Evolutionary conservation across 2,888 invertebrate genomes (phyloP).

Genomic region (Chironomus tentans): DNA sequence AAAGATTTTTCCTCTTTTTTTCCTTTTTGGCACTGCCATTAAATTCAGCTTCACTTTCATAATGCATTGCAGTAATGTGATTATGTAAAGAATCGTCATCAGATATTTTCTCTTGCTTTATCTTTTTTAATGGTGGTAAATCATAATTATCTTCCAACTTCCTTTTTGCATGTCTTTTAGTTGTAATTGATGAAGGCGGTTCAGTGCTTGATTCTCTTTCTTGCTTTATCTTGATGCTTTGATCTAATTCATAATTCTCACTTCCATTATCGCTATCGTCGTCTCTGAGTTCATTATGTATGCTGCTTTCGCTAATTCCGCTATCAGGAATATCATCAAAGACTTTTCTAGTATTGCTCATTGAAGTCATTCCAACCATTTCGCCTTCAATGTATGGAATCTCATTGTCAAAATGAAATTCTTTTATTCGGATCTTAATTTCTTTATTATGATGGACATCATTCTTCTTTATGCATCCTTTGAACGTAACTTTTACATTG

Average conservation of each 20-base stretch:
- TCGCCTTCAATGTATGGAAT: constrained; percentile 42
- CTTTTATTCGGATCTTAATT: constrained; percentile 38
- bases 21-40: too few relatives aligned
- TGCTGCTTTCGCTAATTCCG: constrained; percentile 14
- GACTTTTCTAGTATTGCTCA: background rate
- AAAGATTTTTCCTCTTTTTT: too few relatives aligned
- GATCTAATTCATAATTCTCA: background rate
- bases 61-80: too few relatives aligned
- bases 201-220: background rate
- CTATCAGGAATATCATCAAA: constrained; percentile 4
- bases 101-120: background rate
- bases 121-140: background rate
- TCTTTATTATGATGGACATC: constrained; percentile 44
- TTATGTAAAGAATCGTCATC: background rate
- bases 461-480: constrained; percentile 32
- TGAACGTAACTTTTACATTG: constrained; percentile 43
- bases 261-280: background rate
- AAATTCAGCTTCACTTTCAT: too few relatives aligned
- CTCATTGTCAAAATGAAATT: constrained; percentile 36
- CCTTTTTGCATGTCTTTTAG: background rate
- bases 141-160: background rate
- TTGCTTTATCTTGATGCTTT: background rate
- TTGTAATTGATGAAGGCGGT: too few relatives aligned
- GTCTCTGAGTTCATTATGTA: background rate
- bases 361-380: background rate